Conservation (phyloP, 2,113 vertebrate species). For the Cynopterus brachyotis region DNA sequence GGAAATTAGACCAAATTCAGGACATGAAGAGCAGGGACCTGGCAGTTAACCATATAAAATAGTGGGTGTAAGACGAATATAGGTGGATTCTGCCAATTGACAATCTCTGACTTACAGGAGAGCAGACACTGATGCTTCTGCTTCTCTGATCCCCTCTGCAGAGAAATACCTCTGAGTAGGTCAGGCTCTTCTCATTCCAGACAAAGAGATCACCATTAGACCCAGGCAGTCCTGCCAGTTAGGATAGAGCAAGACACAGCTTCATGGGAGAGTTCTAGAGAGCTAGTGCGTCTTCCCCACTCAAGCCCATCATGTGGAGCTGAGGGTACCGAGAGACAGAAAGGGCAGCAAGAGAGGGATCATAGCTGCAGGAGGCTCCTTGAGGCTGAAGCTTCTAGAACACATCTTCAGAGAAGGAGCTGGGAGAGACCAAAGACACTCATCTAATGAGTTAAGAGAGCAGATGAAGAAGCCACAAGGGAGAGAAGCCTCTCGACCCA, state of each 20-base stretch:
- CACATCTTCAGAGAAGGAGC: not conserved
- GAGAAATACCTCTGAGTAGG: not conserved
- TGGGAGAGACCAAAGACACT: conserved; percentile 3
- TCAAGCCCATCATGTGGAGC: not conserved
- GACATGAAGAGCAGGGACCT: conserved; percentile 1
- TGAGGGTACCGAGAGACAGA: not conserved
- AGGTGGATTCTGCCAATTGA: not conserved
- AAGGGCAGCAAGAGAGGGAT: not conserved
- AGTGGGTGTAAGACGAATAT: not conserved
- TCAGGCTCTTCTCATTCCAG: not conserved
- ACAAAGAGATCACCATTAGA: not conserved
- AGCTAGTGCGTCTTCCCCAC: not conserved
- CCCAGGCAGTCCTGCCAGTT: not conserved
- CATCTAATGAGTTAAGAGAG: not conserved
- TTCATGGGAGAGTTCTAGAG: not conserved
- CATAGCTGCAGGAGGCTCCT: not conserved
- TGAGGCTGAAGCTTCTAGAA: conserved; percentile 50
- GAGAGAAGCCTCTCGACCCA: not conserved
- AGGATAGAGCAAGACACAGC: not conserved
- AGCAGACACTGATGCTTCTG: not conserved
- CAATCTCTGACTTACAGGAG: not conserved
- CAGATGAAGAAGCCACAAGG: not conserved
- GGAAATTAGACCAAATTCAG: conserved; percentile 5
- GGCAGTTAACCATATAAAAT: not conserved
- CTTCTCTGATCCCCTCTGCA: not conserved